Evolutionary conservation across 2,888 invertebrate genomes (phyloP).

Genomic region (Fissipunctia ypsillon): DNA sequence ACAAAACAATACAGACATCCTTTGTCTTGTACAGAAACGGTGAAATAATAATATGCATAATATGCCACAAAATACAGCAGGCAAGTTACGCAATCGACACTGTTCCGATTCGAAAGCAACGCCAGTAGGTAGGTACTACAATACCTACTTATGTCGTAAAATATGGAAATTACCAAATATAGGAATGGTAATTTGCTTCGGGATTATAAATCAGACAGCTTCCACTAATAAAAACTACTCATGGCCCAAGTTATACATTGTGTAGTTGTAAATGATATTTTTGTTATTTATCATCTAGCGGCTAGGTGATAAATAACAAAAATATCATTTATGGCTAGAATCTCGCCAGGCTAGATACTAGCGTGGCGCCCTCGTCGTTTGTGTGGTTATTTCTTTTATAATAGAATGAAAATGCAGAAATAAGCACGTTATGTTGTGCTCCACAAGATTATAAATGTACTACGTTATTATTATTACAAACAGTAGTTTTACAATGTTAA

Average conservation of each 20-base stretch:
- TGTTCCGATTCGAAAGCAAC: conserved; percentile 22
- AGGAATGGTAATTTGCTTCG: neutral
- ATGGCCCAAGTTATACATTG: neutral
- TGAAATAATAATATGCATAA: conserved; percentile 12
- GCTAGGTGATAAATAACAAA: no score
- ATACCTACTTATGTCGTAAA: conserved; percentile 17
- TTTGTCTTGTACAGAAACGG: conserved; percentile 26
- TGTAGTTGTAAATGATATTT: neutral
- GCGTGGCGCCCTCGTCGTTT: no score
- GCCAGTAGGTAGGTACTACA: no score
- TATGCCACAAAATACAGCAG: neutral
- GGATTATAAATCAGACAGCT: neutral
- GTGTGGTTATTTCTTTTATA: no score
- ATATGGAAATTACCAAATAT: neutral
- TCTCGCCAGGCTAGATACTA: no score
- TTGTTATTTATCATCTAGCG: neutral
- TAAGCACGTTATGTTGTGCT: no score
- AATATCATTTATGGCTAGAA: no score
- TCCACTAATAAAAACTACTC: neutral
- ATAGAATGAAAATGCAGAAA: no score
- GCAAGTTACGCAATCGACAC: conserved; percentile 20
- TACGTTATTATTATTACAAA: no score
- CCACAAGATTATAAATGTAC: no score
- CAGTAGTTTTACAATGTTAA: no score
- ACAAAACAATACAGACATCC: conserved; percentile 11